Evolutionary conservation across 2,797 vertebrate species (phyloP).

Genomic region (Myotis myotis): DNA sequence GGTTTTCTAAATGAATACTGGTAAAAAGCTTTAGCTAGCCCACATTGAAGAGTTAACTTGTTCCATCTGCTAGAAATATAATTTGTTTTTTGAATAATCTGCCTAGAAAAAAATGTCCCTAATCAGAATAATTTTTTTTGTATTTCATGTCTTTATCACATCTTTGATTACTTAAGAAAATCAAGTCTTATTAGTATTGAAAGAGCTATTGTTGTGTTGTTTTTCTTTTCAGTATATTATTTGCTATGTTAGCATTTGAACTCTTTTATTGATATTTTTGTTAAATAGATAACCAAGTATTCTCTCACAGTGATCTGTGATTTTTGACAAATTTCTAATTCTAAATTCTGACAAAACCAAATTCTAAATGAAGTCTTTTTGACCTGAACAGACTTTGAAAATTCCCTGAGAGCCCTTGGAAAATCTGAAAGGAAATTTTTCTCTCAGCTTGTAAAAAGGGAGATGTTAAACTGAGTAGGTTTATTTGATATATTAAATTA

Average conservation of each 20-base stretch:
- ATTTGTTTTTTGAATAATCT: background rate
- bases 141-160: background rate
- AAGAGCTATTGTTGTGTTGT: background rate
- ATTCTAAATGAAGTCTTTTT: background rate
- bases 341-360: background rate
- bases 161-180: background rate
- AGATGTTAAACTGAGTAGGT: background rate
- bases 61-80: background rate
- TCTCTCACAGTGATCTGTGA: background rate
- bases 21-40: background rate
- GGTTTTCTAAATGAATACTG: background rate
- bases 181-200: background rate
- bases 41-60: background rate
- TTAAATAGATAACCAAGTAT: background rate
- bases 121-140: background rate
- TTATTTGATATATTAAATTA: constrained; percentile 4
- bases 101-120: background rate
- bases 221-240: background rate
- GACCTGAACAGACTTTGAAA: background rate
- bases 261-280: background rate
- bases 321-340: background rate
- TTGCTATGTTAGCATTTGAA: background rate
- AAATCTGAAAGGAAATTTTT: background rate
- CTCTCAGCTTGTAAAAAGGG: background rate
- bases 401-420: background rate